A percentile compares a stretch with the other conserved stretches of the same genome.
phyloP scores from a whole-genome alignment of 2,888 invertebrate genomes.

The Diarsia rubi region DNA sequence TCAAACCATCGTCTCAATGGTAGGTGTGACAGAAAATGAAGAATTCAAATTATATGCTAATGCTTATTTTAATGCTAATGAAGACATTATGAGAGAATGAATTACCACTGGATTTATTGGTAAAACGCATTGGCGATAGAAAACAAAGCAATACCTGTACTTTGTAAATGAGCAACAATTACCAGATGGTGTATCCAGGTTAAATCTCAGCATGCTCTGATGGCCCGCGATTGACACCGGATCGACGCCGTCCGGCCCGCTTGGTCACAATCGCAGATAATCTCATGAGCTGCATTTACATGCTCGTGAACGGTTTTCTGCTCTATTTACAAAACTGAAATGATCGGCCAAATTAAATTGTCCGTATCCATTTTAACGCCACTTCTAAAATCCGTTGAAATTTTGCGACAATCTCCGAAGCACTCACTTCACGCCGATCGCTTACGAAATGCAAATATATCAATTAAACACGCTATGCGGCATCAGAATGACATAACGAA shows the following conservation, averaged over 20 bases:
- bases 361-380: slow-evolving; percentile 80
- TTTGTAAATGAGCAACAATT: slow-evolving; percentile 79
- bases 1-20: background rate
- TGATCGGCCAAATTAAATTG: slow-evolving; percentile 85
- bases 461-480: slow-evolving; percentile 73
- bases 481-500: slow-evolving; percentile 74
- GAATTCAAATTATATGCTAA: slow-evolving; percentile 47
- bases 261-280: slow-evolving; percentile 83
- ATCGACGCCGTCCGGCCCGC: slow-evolving; percentile 72
- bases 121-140: slow-evolving; percentile 66
- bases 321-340: slow-evolving; percentile 86
- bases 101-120: slow-evolving; percentile 45
- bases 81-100: slow-evolving; percentile 42
- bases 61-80: slow-evolving; percentile 53
- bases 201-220: slow-evolving; percentile 81
- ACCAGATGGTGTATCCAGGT: slow-evolving; percentile 76
- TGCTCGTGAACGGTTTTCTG: slow-evolving; percentile 82
- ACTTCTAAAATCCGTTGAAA: slow-evolving; percentile 69
- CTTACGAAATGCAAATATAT: slow-evolving; percentile 75
- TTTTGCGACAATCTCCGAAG: slow-evolving; percentile 72
- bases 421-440: slow-evolving; percentile 74
- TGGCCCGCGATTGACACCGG: slow-evolving; percentile 72
- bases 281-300: slow-evolving; percentile 81
- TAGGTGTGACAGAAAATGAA: slow-evolving; percentile 22
- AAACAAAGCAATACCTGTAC: slow-evolving; percentile 73